Base-by-base conservation (phyloP, 2,888 invertebrate genomes). In the Gastrophysa polygoni region DNA sequence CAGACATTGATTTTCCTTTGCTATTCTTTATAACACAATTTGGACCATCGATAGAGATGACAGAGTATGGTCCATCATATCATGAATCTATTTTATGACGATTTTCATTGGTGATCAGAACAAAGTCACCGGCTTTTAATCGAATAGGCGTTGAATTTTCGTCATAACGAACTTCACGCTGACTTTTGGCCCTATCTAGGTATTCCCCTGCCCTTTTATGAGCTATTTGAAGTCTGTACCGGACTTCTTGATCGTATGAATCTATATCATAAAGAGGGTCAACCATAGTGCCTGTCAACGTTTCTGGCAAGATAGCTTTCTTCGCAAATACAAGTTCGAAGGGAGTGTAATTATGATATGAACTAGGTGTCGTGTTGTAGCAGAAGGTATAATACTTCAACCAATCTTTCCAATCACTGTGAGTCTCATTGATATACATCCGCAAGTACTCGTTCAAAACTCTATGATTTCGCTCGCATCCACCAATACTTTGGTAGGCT, bases 321-420 rank as follows among this genome's bases (percentile, higher is more conserved):
- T 52, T 60, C n/a, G 49, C 64, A 57, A 63, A 68, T 14, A 64
- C 52, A 11, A 64, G 55, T 46, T n/a, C n/a, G n/a, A n/a, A n/a
- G n/a, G n/a, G n/a, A n/a, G n/a, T n/a, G n/a, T n/a, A n/a, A n/a
- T n/a, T n/a, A n/a, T n/a, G n/a, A n/a, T n/a, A n/a, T n/a, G n/a
- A n/a, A n/a, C n/a, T n/a, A n/a, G n/a, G n/a, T 20, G 66, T 61
- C 2, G 66, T 68, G 48, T 68, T 67, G 32, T 67, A 61, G 46
- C n/a, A n/a, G n/a, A n/a, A n/a, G n/a, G n/a, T n/a, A n/a, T 59
- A 63, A 58, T 60, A 57, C 21, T 18, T 16, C 8, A 54, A 43
- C 57, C 62, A 66, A 4, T 43, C 57, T 17, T 65, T 57, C 65
- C 66, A 69, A 28, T 71, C 70, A n/a, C n/a, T n/a, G n/a, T 11